Conservation (phyloP, 37 sponge, comb jelly and placozoan species). For the Tethya wilhelma region DNA sequence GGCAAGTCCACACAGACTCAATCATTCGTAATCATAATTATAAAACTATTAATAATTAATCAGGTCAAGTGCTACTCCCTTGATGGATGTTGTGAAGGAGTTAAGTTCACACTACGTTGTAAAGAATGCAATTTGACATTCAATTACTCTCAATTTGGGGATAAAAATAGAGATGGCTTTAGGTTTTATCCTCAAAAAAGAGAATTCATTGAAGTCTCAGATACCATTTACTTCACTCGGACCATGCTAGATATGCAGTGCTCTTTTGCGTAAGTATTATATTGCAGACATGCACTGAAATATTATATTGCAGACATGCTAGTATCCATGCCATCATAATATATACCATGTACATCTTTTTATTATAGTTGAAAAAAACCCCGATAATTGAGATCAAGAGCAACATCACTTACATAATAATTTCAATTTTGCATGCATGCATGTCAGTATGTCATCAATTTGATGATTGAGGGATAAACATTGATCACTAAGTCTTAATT, state of each 20-base stretch:
- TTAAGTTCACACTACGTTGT: slow-evolving; percentile 14
- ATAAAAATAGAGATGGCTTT: slow-evolving; percentile 26
- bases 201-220: slow-evolving; percentile 29
- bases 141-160: slow-evolving; percentile 36
- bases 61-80: slow-evolving; percentile 6
- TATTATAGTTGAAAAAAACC: too few relatives aligned
- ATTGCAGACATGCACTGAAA: not conserved
- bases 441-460: too few relatives aligned
- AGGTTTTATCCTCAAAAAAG: not conserved
- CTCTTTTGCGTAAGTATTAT: slow-evolving; percentile 37
- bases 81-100: not conserved
- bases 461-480: too few relatives aligned
- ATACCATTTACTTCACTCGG: slow-evolving; percentile 19
- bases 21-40: too few relatives aligned
- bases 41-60: not conserved
- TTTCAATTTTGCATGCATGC: too few relatives aligned
- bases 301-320: not conserved
- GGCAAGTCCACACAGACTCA: too few relatives aligned
- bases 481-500: too few relatives aligned
- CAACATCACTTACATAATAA: too few relatives aligned
- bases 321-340: not conserved
- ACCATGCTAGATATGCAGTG: slow-evolving; percentile 30
- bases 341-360: not conserved
- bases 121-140: slow-evolving; percentile 7
- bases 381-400: too few relatives aligned